Conservation (phyloP, 2,888 invertebrate genomes). For the Tanytarsus gracilentus region DNA sequence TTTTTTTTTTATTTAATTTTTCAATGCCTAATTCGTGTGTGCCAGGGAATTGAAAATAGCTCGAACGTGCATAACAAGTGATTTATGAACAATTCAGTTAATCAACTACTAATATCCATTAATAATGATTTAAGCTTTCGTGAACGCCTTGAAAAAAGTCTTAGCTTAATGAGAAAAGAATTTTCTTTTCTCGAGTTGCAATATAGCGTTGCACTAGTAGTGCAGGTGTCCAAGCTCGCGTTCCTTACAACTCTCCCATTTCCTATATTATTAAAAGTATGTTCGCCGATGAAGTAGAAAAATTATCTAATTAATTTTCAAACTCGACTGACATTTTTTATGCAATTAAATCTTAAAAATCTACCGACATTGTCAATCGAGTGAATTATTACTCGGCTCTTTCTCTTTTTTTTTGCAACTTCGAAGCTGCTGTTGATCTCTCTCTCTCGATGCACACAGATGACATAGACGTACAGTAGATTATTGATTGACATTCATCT, state of each 20-base stretch:
- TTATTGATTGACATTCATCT: conserved; percentile 15
- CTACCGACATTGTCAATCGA: conserved; percentile 1
- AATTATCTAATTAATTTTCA: conserved; percentile 14
- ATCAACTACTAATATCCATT: conserved; percentile 17
- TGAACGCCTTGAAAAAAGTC: conserved; percentile 10
- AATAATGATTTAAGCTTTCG: conserved; percentile 14
- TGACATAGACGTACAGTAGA: neutral
- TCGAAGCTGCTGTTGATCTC: neutral
- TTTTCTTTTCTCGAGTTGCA: too few species aligned
- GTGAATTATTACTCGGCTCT: conserved; percentile 10
- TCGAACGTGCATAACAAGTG: conserved; percentile 5
- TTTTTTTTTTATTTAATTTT: too few species aligned
- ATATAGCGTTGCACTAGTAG: neutral
- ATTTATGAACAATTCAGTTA: conserved; percentile 21
- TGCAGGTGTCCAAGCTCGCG: conserved; percentile 11
- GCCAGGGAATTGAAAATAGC: neutral
- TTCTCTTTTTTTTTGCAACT: neutral
- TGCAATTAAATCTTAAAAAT: neutral
- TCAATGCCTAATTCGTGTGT: neutral
- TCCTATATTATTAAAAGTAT: neutral
- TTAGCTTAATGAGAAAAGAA: neutral
- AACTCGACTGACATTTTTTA: neutral
- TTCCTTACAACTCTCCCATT: neutral
- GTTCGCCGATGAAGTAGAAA: neutral
- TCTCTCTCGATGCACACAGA: neutral